Percentiles rank a stretch among this genome's conserved stretches.
Evolutionary conservation across 2,113 vertebrate genomes (phyloP).

Genomic region (Perca schrenkii): DNA sequence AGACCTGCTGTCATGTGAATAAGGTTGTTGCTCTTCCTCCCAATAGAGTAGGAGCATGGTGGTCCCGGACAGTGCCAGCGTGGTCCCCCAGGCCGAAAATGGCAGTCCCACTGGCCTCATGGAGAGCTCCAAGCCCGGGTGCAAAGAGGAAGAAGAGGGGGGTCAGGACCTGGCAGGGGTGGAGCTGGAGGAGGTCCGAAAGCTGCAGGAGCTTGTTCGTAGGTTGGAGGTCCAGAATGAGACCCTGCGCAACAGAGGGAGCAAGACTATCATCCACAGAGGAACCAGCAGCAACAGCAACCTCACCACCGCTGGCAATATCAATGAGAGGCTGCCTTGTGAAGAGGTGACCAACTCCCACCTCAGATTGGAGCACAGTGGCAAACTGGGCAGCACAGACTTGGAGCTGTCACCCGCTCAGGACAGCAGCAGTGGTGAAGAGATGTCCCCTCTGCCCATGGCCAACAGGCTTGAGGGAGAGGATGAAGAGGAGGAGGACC

Average conservation of each 20-base stretch:
- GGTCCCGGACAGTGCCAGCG: conserved; percentile 86
- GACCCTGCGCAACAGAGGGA: conserved; percentile 84
- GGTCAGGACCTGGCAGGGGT: conserved; percentile 74
- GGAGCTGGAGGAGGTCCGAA: conserved; percentile 90
- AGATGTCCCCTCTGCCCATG: conserved; percentile 72
- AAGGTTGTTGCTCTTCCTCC: background rate
- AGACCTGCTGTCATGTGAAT: background rate
- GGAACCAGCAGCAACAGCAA: conserved; percentile 53
- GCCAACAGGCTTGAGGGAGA: conserved; percentile 56
- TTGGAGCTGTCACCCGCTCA: conserved; percentile 66
- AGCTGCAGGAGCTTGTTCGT: conserved; percentile 90
- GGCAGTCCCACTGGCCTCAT: conserved; percentile 75
- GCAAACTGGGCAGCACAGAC: conserved; percentile 60
- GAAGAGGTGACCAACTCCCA: conserved; percentile 73
- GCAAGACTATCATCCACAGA: conserved; percentile 71
- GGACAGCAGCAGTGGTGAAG: conserved; percentile 64
- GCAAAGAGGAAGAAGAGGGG: conserved; percentile 62
- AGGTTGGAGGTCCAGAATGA: conserved; percentile 92
- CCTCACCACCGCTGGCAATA: conserved; percentile 54
- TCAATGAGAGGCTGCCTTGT: conserved; percentile 73
- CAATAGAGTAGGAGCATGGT: conserved; percentile 86
- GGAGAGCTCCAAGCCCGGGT: conserved; percentile 73
- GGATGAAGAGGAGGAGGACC: conserved; percentile 50
- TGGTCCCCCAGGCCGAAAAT: conserved; percentile 82
- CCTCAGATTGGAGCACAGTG: conserved; percentile 76